phyloP scores from a whole-genome alignment of 2,797 vertebrate species.

The Coranthus polyacanthus region DNA sequence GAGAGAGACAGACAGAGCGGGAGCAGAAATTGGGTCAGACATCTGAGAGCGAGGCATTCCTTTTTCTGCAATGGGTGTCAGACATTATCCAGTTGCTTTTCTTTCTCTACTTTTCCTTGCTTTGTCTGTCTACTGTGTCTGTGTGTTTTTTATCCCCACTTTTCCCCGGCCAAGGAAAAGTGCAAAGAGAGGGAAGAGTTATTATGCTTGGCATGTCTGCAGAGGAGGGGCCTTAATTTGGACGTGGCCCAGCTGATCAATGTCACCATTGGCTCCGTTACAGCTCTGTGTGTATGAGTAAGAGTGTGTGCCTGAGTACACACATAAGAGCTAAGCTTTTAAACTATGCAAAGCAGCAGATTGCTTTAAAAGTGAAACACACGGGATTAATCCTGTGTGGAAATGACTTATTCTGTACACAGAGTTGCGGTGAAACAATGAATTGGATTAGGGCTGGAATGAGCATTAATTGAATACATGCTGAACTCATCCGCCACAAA shows the following conservation, averaged over 20 bases:
- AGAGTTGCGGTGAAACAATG: conserved; percentile 47
- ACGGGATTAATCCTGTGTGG: conserved; percentile 58
- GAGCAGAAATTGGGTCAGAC: conserved; percentile 81
- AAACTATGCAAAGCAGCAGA: conserved; percentile 66
- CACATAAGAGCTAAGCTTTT: conserved; percentile 61
- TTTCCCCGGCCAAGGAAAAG: conserved; percentile 47
- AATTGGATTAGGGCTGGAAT: conserved; percentile 56
- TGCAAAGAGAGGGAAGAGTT: conserved; percentile 70
- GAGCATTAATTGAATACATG: conserved; percentile 34
- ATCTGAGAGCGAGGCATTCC: conserved; percentile 72
- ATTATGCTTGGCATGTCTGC: conserved; percentile 79
- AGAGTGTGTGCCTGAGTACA: conserved; percentile 19
- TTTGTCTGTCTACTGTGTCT: conserved; percentile 18
- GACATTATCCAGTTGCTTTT: conserved; percentile 65
- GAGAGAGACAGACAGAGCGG: too few relatives aligned
- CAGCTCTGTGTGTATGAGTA: conserved; percentile 27
- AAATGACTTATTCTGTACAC: conserved; percentile 55
- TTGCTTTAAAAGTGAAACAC: conserved; percentile 57
- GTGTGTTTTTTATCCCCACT: conserved; percentile 5
- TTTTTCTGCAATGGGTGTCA: conserved; percentile 61
- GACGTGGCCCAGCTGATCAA: conserved; percentile 80
- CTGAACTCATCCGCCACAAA: conserved; percentile 6
- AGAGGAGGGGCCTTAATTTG: conserved; percentile 79
- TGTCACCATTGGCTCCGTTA: conserved; percentile 75
- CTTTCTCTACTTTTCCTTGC: conserved; percentile 29